phyloP scores from a whole-genome alignment of 2,797 vertebrate species.

The Myotis myotis region DNA sequence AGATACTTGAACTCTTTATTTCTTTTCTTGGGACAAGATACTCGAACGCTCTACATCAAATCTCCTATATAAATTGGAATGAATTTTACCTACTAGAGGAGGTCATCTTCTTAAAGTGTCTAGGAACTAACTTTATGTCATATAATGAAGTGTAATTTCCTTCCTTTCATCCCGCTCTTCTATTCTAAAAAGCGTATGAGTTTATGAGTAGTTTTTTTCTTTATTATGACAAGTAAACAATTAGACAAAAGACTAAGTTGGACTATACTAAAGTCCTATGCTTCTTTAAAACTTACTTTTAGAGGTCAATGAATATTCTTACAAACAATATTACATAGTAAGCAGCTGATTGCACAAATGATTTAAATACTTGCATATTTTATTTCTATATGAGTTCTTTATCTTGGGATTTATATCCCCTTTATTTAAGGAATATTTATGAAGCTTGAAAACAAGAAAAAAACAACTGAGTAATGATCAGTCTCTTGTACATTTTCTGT shows the following conservation, averaged over 20 bases:
- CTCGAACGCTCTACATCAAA: not conserved
- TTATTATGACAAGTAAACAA: slow-evolving; percentile 4
- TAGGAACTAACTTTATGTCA: not conserved
- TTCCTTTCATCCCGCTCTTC: not conserved
- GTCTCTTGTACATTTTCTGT: not conserved
- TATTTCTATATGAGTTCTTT: not conserved
- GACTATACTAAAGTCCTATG: not conserved
- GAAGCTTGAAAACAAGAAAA: not conserved
- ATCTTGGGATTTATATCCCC: not conserved
- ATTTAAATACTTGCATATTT: not conserved
- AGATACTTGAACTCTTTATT: not conserved
- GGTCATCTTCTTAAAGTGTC: not conserved
- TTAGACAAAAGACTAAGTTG: not conserved
- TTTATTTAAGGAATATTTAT: not conserved
- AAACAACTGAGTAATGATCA: not conserved
- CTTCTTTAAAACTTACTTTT: not conserved
- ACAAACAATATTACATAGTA: not conserved
- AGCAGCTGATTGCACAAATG: not conserved
- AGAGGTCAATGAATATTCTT: not conserved
- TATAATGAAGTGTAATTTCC: not conserved
- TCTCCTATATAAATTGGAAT: not conserved
- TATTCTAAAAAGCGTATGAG: not conserved
- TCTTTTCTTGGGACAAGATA: not conserved
- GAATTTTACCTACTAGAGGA: not conserved
- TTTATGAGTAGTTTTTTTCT: not conserved